A percentile compares a stretch with the other conserved stretches of the same genome.
phyloP scores from a whole-genome alignment of 1,140 invertebrate genomes.

The Daktulosphaira vitifoliae region DNA sequence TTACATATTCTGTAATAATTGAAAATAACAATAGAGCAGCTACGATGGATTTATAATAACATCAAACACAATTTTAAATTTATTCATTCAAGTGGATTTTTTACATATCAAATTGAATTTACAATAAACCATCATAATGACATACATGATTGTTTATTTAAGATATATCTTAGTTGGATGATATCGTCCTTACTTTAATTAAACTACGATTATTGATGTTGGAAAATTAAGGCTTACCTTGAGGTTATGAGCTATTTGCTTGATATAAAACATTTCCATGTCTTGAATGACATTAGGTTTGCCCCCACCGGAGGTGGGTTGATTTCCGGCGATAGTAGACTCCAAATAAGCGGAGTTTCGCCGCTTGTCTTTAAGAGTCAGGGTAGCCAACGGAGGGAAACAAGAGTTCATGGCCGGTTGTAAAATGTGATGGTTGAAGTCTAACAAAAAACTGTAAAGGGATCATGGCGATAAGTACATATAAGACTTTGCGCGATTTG shows the following conservation, averaged over 20 bases:
- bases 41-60: too few species aligned
- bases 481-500: not conserved
- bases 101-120: too few species aligned
- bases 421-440: slow-evolving; percentile 2
- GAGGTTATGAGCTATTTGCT: slow-evolving; percentile 51
- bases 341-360: slow-evolving; percentile 20
- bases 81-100: too few species aligned
- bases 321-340: slow-evolving; percentile 8
- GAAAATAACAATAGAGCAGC: too few species aligned
- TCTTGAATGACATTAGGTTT: slow-evolving; percentile 50
- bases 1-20: too few species aligned
- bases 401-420: slow-evolving; percentile 45
- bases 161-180: too few species aligned
- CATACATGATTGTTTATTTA: too few species aligned
- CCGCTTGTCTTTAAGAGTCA: slow-evolving; percentile 43
- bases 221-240: too few species aligned
- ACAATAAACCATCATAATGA: too few species aligned
- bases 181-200: too few species aligned
- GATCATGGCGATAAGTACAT: not conserved
- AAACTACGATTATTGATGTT: too few species aligned
- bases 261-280: slow-evolving; percentile 51
- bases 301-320: slow-evolving; percentile 37
- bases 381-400: slow-evolving; percentile 46
- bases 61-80: too few species aligned
- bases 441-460: not conserved